Conservation (phyloP, 2,797 vertebrate species). For the Neomorphus geoffroyi region DNA sequence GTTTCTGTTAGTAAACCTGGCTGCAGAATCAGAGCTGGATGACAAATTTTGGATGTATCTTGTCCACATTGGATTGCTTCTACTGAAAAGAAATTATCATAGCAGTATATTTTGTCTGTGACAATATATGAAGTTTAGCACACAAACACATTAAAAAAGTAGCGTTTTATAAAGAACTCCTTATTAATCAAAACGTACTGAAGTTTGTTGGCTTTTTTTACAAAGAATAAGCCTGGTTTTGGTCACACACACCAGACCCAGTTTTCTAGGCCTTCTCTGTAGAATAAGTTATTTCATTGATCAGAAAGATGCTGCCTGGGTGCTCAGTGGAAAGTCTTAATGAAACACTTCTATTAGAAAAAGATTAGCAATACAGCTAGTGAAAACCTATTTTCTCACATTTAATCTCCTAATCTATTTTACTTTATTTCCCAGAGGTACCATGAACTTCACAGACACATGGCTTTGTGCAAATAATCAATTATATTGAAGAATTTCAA, state of each 20-base stretch:
- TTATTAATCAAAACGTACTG: constrained; percentile 4
- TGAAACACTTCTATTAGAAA: constrained; percentile 81
- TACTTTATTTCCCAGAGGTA: constrained; percentile 86
- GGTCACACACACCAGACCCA: background rate
- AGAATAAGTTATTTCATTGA: constrained; percentile 73
- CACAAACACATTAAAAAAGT: background rate
- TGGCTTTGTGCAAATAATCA: constrained; percentile 83
- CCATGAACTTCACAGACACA: constrained; percentile 82
- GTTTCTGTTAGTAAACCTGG: background rate
- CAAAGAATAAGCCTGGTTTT: constrained; percentile 16
- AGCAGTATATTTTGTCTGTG: background rate
- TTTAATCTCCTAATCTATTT: constrained; percentile 91
- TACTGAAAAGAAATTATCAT: background rate
- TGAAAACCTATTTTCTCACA: constrained; percentile 84
- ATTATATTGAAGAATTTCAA: constrained; percentile 81
- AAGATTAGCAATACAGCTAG: constrained; percentile 83
- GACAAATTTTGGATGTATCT: background rate
- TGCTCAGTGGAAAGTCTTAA: constrained; percentile 78
- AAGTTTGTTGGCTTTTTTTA: background rate
- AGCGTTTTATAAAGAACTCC: background rate
- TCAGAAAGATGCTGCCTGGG: constrained; percentile 64
- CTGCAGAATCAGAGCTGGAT: background rate
- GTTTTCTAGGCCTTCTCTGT: constrained; percentile 52
- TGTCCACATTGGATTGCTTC: background rate
- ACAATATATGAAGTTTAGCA: background rate